Conservation (phyloP, 2,888 invertebrate genomes). For the Seira sanloemensis region DNA sequence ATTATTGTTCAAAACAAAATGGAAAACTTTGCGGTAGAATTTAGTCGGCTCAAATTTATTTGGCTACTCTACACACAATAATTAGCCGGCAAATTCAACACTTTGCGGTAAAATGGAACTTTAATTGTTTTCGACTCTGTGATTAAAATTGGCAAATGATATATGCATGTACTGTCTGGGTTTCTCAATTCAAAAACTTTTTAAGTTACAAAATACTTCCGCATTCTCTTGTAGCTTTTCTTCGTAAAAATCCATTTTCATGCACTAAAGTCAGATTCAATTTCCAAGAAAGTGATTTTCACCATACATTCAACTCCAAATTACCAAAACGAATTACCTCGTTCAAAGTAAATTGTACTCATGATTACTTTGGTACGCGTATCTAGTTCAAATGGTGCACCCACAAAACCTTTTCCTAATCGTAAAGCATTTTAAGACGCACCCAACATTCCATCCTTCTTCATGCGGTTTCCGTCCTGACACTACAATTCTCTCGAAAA, state of each 20-base stretch:
- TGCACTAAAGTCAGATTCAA: background rate
- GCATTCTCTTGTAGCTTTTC: background rate
- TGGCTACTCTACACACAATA: too few species aligned
- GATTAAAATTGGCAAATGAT: too few species aligned
- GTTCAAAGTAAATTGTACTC: background rate
- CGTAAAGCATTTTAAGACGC: background rate
- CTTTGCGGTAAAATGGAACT: too few species aligned
- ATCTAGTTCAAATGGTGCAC: too few species aligned
- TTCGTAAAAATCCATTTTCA: background rate
- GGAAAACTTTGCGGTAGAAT: too few species aligned
- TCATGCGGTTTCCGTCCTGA: slow-evolving; percentile 8
- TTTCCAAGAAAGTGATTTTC: slow-evolving; percentile 23
- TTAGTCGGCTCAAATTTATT: too few species aligned
- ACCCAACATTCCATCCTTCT: slow-evolving; percentile 32
- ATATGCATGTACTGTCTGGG: too few species aligned
- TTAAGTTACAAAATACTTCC: slow-evolving; percentile 1
- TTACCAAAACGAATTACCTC: slow-evolving; percentile 27
- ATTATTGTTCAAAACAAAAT: too few species aligned
- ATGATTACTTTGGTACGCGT: too few species aligned
- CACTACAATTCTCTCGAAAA: slow-evolving; percentile 35
- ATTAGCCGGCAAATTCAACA: too few species aligned
- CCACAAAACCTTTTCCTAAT: background rate
- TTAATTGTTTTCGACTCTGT: too few species aligned
- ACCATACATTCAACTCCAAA: slow-evolving; percentile 20
- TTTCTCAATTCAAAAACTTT: too few species aligned